phyloP scores from a whole-genome alignment of 2,113 vertebrate genomes.

The Zosterops pallidus region DNA sequence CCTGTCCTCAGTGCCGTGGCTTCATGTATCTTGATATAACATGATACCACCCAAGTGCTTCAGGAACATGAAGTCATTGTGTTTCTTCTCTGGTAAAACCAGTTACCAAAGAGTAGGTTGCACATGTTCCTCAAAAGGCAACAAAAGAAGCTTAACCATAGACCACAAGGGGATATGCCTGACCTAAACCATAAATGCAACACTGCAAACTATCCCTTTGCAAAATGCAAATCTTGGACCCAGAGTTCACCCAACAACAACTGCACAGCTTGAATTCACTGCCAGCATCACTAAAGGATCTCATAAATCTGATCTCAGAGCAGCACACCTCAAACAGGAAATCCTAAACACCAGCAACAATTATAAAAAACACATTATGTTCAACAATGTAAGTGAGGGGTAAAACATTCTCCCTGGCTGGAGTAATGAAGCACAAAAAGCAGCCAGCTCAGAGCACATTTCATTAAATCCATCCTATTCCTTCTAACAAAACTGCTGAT shows the following conservation, averaged over 20 bases:
- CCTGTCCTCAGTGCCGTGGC: neutral
- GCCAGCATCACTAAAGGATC: neutral
- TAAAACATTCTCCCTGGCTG: neutral
- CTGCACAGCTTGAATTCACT: neutral
- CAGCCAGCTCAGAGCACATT: slow-evolving; percentile 4
- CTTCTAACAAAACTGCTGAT: neutral
- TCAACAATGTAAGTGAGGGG: neutral
- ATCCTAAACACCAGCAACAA: slow-evolving; percentile 9
- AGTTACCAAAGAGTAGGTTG: neutral
- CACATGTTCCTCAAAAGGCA: neutral
- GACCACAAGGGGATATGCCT: neutral
- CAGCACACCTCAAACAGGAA: slow-evolving; percentile 43
- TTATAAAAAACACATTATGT: neutral
- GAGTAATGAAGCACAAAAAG: neutral
- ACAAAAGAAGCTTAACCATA: neutral
- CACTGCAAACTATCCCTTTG: neutral
- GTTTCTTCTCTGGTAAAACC: neutral
- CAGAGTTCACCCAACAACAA: neutral
- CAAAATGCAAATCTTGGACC: neutral
- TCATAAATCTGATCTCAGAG: neutral
- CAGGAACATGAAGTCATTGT: neutral
- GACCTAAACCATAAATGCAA: neutral
- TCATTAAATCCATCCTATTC: neutral
- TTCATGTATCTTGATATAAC: neutral
- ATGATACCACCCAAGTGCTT: neutral